These are phyloP conservation scores for Lithosia quadra DNA, from an alignment of 2,888 invertebrate species.

Conservation along the genomic window DNA sequence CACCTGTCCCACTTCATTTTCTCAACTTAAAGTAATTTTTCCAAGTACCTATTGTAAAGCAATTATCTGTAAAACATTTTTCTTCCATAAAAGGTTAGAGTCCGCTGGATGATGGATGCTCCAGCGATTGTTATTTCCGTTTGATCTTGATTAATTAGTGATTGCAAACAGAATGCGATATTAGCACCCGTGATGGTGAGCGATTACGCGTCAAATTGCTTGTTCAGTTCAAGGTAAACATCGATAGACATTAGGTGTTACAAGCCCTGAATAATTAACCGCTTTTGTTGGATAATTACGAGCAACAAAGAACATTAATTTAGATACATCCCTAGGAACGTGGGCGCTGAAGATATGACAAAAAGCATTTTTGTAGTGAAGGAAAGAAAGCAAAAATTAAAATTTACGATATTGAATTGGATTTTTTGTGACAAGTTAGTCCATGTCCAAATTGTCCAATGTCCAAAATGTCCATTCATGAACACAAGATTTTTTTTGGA, in stretches of 20 bases:
- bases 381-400: background rate
- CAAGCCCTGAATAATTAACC: conserved; percentile 11
- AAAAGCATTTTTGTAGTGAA: background rate
- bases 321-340: background rate
- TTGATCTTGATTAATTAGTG: conserved; percentile 83
- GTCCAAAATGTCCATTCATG: no score
- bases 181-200: conserved; percentile 63
- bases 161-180: conserved; percentile 81
- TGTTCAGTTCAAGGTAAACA: conserved; percentile 40
- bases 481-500: no score
- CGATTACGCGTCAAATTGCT: conserved; percentile 64
- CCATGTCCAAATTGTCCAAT: no score
- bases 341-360: background rate
- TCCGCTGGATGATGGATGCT: conserved; percentile 57
- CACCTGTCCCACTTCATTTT: background rate
- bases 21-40: background rate
- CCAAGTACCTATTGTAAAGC: conserved; percentile 1
- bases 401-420: background rate
- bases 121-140: conserved; percentile 71
- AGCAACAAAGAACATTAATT: conserved; percentile 9
- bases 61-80: conserved; percentile 37
- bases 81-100: conserved; percentile 45
- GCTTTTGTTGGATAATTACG: conserved; percentile 4
- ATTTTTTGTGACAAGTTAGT: no score
- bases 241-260: conserved; percentile 42